Conservation (phyloP, 2,888 invertebrate genomes). For the Caenorhabditis wallacei region DNA sequence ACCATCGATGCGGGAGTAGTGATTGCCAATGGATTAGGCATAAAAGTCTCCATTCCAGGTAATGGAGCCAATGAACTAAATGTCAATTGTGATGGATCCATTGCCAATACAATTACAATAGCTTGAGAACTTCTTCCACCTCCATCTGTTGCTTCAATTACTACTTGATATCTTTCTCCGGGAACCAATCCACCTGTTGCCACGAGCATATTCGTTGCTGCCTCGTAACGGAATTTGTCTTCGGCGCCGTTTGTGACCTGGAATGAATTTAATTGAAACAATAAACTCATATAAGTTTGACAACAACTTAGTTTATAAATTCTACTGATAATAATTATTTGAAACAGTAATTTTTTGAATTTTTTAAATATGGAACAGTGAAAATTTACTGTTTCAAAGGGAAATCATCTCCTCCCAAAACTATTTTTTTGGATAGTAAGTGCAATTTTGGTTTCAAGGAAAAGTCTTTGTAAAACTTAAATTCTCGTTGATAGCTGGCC, state of each 20-base stretch:
- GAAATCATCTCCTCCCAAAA: too few relatives aligned
- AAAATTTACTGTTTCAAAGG: not conserved
- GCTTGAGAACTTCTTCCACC: conserved; percentile 73
- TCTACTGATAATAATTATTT: too few relatives aligned
- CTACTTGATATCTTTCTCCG: conserved; percentile 79
- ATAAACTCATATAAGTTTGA: too few relatives aligned
- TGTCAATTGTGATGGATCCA: conserved; percentile 42
- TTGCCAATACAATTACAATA: conserved; percentile 72
- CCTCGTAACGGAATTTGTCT: conserved; percentile 80
- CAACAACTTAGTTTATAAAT: too few relatives aligned
- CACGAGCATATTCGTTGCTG: conserved; percentile 73
- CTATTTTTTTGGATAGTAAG: too few relatives aligned
- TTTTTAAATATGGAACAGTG: not conserved
- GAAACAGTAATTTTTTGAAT: not conserved
- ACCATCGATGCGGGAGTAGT: conserved; percentile 48
- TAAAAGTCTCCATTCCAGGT: conserved; percentile 74
- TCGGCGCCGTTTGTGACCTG: conserved; percentile 79
- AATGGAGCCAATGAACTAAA: conserved; percentile 56
- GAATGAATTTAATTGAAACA: conserved; percentile 13
- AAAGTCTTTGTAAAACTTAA: too few relatives aligned
- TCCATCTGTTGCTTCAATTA: conserved; percentile 77
- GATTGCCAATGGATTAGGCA: conserved; percentile 65
- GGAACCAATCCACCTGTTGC: conserved; percentile 77
- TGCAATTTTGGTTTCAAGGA: too few relatives aligned
- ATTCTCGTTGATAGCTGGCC: too few relatives aligned